Conservation (phyloP, 1,140 invertebrate species). For the Plectrocnemia conspersa region DNA sequence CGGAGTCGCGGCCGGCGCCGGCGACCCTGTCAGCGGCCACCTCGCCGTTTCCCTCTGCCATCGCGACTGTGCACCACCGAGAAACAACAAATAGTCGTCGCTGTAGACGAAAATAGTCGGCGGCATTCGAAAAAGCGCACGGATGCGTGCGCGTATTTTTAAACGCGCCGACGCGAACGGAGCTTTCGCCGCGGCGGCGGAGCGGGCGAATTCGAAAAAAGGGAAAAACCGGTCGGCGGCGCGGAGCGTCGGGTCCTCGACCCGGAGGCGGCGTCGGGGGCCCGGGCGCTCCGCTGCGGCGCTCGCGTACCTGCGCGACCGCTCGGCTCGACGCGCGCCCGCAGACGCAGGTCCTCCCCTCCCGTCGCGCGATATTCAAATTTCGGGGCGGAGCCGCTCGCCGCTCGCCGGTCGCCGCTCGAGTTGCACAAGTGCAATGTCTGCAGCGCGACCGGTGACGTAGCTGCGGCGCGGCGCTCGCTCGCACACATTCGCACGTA, state of each 20-base stretch:
- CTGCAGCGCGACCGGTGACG: slow-evolving; percentile 28
- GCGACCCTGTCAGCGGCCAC: slow-evolving; percentile 74
- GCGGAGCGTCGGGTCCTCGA: neutral
- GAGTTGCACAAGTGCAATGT: slow-evolving; percentile 33
- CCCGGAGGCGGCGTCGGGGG: neutral
- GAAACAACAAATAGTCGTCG: neutral
- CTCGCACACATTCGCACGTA: neutral
- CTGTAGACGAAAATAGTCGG: neutral
- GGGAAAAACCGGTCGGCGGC: slow-evolving; percentile 10
- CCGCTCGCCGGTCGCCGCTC: slow-evolving; percentile 29
- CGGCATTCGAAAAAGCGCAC: neutral
- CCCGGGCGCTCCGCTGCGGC: neutral
- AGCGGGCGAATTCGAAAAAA: too few relatives aligned
- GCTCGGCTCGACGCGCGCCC: neutral
- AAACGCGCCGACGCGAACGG: neutral
- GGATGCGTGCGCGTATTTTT: too few relatives aligned
- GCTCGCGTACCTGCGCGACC: slow-evolving; percentile 6
- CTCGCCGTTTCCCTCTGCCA: slow-evolving; percentile 89
- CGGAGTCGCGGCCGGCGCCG: slow-evolving; percentile 67
- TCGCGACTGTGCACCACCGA: slow-evolving; percentile 43
- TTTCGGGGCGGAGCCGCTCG: slow-evolving; percentile 28
- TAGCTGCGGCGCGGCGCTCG: too few relatives aligned
- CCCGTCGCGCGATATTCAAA: slow-evolving; percentile 23
- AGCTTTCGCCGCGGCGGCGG: neutral
- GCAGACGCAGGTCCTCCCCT: slow-evolving; percentile 2